These are phyloP conservation scores for Habroteleia sp. DNA, from an alignment of 2,888 invertebrate species.

Conservation along the genomic window DNA sequence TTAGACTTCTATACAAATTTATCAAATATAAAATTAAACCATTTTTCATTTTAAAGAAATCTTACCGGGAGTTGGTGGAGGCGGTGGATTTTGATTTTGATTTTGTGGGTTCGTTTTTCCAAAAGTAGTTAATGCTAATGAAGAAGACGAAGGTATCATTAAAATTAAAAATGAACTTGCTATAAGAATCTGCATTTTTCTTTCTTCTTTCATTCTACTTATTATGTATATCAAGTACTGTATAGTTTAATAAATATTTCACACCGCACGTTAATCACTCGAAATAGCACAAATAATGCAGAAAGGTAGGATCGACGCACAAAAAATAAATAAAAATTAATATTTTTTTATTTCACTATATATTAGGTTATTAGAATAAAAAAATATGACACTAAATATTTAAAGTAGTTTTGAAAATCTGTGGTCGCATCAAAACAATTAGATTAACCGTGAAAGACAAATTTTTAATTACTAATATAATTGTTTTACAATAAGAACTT, in stretches of 20 bases:
- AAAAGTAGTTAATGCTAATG: slow-evolving; percentile 86
- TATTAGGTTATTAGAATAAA: too few relatives aligned
- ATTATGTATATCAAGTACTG: too few relatives aligned
- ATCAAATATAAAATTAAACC: too few relatives aligned
- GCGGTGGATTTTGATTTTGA: slow-evolving; percentile 80
- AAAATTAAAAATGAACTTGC: slow-evolving; percentile 65
- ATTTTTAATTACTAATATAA: slow-evolving; percentile 54
- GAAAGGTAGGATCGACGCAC: too few relatives aligned
- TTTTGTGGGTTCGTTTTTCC: slow-evolving; percentile 85
- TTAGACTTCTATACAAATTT: too few relatives aligned
- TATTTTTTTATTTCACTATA: too few relatives aligned
- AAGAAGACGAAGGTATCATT: slow-evolving; percentile 80
- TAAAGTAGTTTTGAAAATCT: background rate
- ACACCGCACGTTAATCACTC: slow-evolving; percentile 48
- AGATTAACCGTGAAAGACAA: slow-evolving; percentile 4
- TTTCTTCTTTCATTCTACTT: slow-evolving; percentile 66
- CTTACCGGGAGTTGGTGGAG: slow-evolving; percentile 84
- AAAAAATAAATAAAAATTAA: too few relatives aligned
- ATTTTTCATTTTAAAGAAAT: too few relatives aligned
- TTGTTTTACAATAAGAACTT: slow-evolving; percentile 64
- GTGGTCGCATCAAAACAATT: slow-evolving; percentile 3
- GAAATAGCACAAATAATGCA: too few relatives aligned
- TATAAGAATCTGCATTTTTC: slow-evolving; percentile 61
- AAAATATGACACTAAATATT: background rate
- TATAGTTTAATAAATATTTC: too few relatives aligned